These are phyloP conservation scores for Felis chaus DNA, from an alignment of 2,113 vertebrate genomes.

Conservation along the genomic window DNA sequence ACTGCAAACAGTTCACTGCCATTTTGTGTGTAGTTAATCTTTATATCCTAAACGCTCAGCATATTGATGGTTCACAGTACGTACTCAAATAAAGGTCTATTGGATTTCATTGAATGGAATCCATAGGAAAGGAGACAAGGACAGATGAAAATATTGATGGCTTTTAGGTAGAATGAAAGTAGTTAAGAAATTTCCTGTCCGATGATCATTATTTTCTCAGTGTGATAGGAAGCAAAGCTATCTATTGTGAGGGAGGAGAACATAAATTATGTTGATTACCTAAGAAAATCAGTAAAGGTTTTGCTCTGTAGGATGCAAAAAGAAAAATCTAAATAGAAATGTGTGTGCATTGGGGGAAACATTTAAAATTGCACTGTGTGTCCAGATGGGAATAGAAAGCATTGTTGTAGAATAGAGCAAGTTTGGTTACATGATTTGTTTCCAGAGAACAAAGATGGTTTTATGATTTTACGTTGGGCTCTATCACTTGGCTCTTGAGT, in stretches of 20 bases:
- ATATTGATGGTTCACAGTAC: conserved; percentile 27
- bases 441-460: background rate
- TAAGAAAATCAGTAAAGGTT: background rate
- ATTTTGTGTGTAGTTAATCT: background rate
- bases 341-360: too few species aligned
- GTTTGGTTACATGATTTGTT: background rate
- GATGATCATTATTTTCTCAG: conserved; percentile 42
- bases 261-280: conserved; percentile 37
- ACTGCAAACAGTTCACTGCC: background rate
- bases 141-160: conserved; percentile 30
- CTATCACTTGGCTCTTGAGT: background rate
- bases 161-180: background rate
- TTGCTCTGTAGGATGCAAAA: background rate
- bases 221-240: conserved; percentile 43
- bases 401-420: background rate
- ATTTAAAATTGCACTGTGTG: background rate
- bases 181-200: conserved; percentile 44
- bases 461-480: background rate
- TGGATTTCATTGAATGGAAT: conserved; percentile 29
- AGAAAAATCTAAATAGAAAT: background rate
- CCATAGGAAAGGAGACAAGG: conserved; percentile 25
- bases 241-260: background rate
- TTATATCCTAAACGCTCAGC: background rate
- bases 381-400: background rate
- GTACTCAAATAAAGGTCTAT: conserved; percentile 25